Evolutionary conservation across 2,888 invertebrate genomes (phyloP), one percentile per base, ranked within the genome.

Genomic region (Hypsopygia costalis): DNA sequence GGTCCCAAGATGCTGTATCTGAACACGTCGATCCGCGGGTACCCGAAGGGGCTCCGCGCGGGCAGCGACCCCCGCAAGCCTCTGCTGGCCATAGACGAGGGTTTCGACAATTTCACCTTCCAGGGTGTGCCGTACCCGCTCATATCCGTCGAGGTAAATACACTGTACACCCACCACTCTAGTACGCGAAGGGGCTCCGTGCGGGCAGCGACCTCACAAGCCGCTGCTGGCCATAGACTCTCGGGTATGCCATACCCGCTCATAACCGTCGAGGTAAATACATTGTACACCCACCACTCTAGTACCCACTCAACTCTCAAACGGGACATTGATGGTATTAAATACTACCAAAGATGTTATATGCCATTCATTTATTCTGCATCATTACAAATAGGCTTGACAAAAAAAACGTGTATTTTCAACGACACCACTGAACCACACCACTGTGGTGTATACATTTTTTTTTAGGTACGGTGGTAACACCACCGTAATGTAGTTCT

Each of bases 1-100:
- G 93, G 93, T 11, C 86, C 94, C 1, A 95, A 96, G 74, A 91
- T 96, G 83, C 73, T 97, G 60, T 96, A 96, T 78, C 91, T 97
- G 65, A 97, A 97, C 81, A 93, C 94, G 11, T 88, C 91, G 3
- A 94, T 95, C 58, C 91, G 97, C 44, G 97, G 96, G 0, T 94
- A 96, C 73, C 96, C 97, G 0, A 91, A 92, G 58, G 97, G 97
- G 0, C 86, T 98, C 30, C 91, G 96, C 38, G 94, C 95, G 1
- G 97, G 97, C 3, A 86, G 91, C 25, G 95, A 97, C 86, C 94
- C 95, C 0, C 91, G 94, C 43, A 92, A 92, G 55, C 95, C 96
- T 0, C 89, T 93, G 31, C 89, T 98, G 16, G 82, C 90, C 40
- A 89, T 98, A 10, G 92, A 95, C 55, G 93, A 92, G 40, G 93